These are phyloP conservation scores for Dunckerocampus dactyliophorus DNA, from an alignment of 2,113 vertebrate species.

Conservation along the genomic window DNA sequence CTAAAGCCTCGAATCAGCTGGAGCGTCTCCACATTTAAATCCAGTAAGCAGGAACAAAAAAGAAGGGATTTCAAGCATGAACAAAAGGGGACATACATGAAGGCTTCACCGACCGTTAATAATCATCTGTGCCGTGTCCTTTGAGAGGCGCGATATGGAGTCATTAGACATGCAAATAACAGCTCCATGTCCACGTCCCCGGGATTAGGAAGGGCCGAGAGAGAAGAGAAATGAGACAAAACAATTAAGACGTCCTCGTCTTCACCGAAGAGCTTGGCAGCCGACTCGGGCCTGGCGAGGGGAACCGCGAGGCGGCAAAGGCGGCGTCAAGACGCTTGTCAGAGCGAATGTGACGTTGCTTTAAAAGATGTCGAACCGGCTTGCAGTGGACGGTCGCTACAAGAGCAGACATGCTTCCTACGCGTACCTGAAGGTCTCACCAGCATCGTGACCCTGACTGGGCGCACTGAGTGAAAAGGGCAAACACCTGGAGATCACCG, in stretches of 20 bases:
- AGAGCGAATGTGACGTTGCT: constrained; percentile 55
- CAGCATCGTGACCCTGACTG: not conserved
- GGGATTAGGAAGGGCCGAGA: constrained; percentile 57
- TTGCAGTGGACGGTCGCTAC: constrained; percentile 55
- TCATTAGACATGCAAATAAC: constrained; percentile 78
- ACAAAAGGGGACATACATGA: constrained; percentile 55
- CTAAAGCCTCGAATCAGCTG: constrained; percentile 1
- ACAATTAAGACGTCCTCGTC: constrained; percentile 70
- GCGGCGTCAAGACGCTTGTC: constrained; percentile 53
- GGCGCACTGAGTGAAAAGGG: not conserved
- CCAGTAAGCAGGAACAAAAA: not conserved
- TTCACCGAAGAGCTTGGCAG: constrained; percentile 58
- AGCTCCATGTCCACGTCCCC: constrained; percentile 62
- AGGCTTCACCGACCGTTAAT: constrained; percentile 57
- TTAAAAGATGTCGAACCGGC: constrained; percentile 66
- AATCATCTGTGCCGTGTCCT: constrained; percentile 62
- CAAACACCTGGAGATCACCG: not conserved
- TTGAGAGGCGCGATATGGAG: constrained; percentile 59
- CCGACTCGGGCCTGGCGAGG: constrained; percentile 36
- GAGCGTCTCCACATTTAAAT: constrained; percentile 19
- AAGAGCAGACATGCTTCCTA: constrained; percentile 39
- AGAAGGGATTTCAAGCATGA: constrained; percentile 27
- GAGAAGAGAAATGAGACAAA: constrained; percentile 57
- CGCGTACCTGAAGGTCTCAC: not conserved
- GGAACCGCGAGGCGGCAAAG: constrained; percentile 38